Evolutionary conservation across 92 coral and sea anemone species (phyloP).

Genomic region (Micromussa lordhowensis): DNA sequence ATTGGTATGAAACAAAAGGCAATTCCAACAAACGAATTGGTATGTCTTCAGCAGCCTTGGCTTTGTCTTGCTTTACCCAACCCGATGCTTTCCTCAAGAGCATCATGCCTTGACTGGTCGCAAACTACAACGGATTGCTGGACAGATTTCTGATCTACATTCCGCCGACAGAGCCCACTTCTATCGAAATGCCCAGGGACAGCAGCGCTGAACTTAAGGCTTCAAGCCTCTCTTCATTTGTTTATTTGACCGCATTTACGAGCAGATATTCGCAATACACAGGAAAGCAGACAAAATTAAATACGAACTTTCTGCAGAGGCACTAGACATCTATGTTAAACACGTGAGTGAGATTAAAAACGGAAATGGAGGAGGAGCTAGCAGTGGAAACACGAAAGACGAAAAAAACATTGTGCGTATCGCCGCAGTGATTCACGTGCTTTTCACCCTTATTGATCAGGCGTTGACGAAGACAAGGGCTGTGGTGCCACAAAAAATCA

Average conservation of each 20-base stretch:
- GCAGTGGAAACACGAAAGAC: constrained; percentile 8
- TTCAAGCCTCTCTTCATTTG: constrained; percentile 14
- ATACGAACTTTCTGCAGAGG: constrained; percentile 17
- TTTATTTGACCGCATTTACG: constrained; percentile 19
- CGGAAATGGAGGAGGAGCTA: constrained; percentile 10
- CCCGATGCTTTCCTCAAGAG: constrained; percentile 14
- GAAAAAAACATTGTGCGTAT: constrained; percentile 36
- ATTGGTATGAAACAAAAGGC: constrained; percentile 55
- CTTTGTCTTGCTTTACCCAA: constrained; percentile 43
- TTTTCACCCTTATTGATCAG: constrained; percentile 2
- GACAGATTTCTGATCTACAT: constrained; percentile 36
- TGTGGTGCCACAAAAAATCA: constrained; percentile 11
- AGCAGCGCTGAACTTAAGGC: neutral
- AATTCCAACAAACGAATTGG: constrained; percentile 47
- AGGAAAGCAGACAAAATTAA: constrained; percentile 8
- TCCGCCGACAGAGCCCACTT: neutral
- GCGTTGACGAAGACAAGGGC: neutral
- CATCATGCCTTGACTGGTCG: constrained; percentile 25
- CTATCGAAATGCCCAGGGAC: constrained; percentile 7
- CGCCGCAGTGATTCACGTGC: constrained; percentile 31
- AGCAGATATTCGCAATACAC: constrained; percentile 16
- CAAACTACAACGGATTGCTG: constrained; percentile 22
- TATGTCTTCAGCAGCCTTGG: too few species aligned
- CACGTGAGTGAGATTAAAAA: constrained; percentile 22
- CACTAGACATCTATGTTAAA: constrained; percentile 16